Evolutionary conservation across 2,113 vertebrate genomes (phyloP).

Genomic region (Nannobrachium achirus): DNA sequence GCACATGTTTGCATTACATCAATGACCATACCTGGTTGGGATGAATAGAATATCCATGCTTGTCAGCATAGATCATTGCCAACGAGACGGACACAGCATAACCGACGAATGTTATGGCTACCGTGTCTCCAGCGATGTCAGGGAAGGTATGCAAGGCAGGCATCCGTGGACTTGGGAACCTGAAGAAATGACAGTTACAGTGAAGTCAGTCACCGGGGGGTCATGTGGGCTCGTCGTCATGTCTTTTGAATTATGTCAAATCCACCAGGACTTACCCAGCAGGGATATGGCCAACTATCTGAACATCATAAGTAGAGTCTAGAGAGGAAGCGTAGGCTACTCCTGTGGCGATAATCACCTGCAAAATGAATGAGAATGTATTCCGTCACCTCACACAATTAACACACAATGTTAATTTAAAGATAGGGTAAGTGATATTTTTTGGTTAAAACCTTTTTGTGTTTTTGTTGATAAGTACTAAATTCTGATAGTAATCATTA

Average conservation of each 20-base stretch:
- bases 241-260: background rate
- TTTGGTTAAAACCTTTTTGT: too few relatives aligned
- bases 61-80: conserved; percentile 93
- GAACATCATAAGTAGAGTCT: conserved; percentile 83
- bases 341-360: conserved; percentile 88
- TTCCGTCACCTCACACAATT: background rate
- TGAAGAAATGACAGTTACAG: conserved; percentile 43
- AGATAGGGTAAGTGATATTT: too few relatives aligned
- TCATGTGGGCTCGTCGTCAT: background rate
- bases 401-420: background rate
- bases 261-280: conserved; percentile 79
- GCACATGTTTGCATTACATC: background rate
- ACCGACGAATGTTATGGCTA: conserved; percentile 88
- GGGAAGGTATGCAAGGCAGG: conserved; percentile 83
- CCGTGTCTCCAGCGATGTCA: conserved; percentile 83
- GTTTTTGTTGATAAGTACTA: too few relatives aligned
- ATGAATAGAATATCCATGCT: conserved; percentile 88
- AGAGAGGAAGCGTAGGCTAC: conserved; percentile 86
- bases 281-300: conserved; percentile 90
- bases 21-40: conserved; percentile 85
- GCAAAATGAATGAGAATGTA: conserved; percentile 21
- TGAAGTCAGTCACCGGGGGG: background rate
- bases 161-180: conserved; percentile 83
- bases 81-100: conserved; percentile 90
- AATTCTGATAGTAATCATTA: too few relatives aligned